Percentiles rank a stretch among this genome's conserved stretches.
These are phyloP conservation scores for Laticauda colubrina DNA, from an alignment of 2,113 vertebrate species.

Conservation along the genomic window DNA sequence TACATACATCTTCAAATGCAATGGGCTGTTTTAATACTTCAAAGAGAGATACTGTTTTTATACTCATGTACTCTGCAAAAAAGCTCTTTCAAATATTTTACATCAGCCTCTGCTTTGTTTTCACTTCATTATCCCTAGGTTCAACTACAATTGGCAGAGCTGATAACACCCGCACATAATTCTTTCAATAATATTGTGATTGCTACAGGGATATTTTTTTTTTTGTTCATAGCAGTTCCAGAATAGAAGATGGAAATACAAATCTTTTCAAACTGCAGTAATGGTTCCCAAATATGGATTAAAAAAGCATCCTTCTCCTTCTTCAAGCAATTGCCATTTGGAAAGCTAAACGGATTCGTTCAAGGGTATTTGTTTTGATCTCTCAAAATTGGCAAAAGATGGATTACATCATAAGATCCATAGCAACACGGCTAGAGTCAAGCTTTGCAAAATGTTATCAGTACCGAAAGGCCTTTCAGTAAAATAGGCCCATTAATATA, in stretches of 20 bases:
- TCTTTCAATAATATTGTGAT: neutral
- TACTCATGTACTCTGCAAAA: neutral
- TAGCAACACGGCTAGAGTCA: neutral
- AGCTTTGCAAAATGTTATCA: neutral
- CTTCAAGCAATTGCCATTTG: neutral
- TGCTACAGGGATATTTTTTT: neutral
- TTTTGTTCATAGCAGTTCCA: neutral
- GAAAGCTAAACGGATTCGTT: neutral
- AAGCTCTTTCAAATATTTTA: neutral
- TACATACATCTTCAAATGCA: neutral
- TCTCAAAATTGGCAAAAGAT: conserved; percentile 10
- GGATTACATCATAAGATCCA: conserved; percentile 13
- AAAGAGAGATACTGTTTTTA: neutral
- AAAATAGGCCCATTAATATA: conserved; percentile 23
- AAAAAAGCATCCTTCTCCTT: neutral
- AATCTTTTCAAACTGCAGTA: neutral
- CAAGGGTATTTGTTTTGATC: neutral
- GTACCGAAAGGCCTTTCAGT: conserved; percentile 6
- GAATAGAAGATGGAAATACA: neutral
- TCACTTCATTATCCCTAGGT: neutral
- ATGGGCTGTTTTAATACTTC: neutral
- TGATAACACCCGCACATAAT: neutral
- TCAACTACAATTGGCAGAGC: neutral
- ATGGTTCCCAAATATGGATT: neutral
- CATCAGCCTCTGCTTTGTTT: neutral